Evolutionary conservation across 2,113 vertebrate genomes (phyloP).

Genomic region (Desmodus rotundus): DNA sequence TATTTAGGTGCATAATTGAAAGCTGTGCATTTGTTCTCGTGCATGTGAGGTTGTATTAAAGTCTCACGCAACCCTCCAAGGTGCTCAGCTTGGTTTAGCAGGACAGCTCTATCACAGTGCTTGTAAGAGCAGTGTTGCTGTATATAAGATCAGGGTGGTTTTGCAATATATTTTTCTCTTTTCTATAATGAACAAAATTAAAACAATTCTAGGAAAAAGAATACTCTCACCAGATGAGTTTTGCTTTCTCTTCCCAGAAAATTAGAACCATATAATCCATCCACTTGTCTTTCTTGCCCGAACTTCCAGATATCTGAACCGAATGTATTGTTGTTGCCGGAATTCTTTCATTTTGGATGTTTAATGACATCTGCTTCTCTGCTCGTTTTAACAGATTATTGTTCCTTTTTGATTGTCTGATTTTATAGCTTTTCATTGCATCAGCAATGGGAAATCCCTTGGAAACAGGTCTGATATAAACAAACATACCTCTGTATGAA

Average conservation of each 20-base stretch:
- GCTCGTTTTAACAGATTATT: conserved; percentile 30
- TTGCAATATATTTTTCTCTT: background rate
- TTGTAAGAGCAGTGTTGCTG: background rate
- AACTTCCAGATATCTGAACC: background rate
- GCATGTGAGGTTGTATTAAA: background rate
- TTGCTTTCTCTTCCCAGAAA: background rate
- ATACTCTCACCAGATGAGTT: background rate
- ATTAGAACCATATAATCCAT: background rate
- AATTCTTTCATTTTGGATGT: background rate
- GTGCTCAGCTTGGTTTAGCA: background rate
- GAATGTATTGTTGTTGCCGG: background rate
- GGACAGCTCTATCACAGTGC: background rate
- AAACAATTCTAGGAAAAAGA: conserved; percentile 3
- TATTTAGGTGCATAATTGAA: background rate
- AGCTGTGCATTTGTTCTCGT: background rate
- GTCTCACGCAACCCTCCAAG: background rate
- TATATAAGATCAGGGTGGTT: background rate
- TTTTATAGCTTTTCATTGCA: conserved; percentile 40
- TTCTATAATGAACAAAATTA: background rate
- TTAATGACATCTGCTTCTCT: background rate
- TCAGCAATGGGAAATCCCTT: background rate
- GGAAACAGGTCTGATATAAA: background rate
- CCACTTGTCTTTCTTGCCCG: background rate
- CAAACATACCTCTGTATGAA: background rate
- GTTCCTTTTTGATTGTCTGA: conserved; percentile 20